These are phyloP conservation scores for Harpagifer antarcticus DNA, from an alignment of 2,797 vertebrate genomes.

Conservation along the genomic window DNA sequence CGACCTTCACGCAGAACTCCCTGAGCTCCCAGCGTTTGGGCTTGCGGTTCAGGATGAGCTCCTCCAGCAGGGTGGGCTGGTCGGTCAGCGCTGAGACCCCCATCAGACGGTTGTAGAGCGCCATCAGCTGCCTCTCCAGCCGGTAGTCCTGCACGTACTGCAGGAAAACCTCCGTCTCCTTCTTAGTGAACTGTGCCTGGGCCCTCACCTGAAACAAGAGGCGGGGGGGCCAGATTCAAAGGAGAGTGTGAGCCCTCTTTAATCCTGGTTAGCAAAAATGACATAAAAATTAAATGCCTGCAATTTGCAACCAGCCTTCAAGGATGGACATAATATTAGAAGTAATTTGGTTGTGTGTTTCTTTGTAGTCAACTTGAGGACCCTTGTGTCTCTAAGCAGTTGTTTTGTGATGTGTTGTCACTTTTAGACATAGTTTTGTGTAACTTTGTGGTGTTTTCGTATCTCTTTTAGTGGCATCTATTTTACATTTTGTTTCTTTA, in stretches of 20 bases:
- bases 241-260: no score
- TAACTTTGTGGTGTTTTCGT: not conserved
- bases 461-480: not conserved
- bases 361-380: not conserved
- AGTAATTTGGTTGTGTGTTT: not conserved
- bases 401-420: not conserved
- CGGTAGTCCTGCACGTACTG: slow-evolving; percentile 76
- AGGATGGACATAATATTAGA: not conserved
- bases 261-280: no score
- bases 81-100: slow-evolving; percentile 73
- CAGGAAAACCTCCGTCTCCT: slow-evolving; percentile 81
- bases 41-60: slow-evolving; percentile 73
- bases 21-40: slow-evolving; percentile 82
- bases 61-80: slow-evolving; percentile 79
- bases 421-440: not conserved
- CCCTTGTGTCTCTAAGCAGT: no score
- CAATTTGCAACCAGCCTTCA: not conserved
- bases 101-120: slow-evolving; percentile 78
- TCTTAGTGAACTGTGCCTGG: slow-evolving; percentile 69
- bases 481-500: not conserved
- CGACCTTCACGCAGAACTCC: slow-evolving; percentile 82
- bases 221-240: no score
- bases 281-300: not conserved
- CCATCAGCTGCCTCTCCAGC: slow-evolving; percentile 82
- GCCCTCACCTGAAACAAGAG: slow-evolving; percentile 64